These are phyloP conservation scores for Drosophila bipectinata DNA, from an alignment of 1,140 invertebrate species.

Conservation along the genomic window DNA sequence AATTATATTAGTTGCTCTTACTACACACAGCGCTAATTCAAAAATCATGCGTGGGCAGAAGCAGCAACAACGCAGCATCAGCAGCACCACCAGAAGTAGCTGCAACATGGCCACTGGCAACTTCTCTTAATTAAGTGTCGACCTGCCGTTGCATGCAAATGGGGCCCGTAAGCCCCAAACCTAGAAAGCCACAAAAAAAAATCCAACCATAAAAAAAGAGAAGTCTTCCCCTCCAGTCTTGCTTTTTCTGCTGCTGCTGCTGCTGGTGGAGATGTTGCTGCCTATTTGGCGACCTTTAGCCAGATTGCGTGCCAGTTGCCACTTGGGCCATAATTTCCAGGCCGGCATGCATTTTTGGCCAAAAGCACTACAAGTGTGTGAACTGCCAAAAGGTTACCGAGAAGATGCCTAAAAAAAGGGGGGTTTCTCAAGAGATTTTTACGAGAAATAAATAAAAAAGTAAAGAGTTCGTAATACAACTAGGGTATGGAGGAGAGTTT, in stretches of 20 bases:
- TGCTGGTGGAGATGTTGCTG: slow-evolving; percentile 2
- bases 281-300: slow-evolving; percentile 65
- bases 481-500: no score
- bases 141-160: slow-evolving; percentile 67
- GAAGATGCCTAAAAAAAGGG: neutral
- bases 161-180: neutral
- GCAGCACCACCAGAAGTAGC: slow-evolving; percentile 8
- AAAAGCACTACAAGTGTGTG: neutral
- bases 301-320: slow-evolving; percentile 69
- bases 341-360: slow-evolving; percentile 34
- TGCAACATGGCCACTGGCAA: slow-evolving; percentile 68
- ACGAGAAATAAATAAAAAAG: no score
- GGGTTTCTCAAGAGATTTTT: no score
- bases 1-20: slow-evolving; percentile 81
- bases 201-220: slow-evolving; percentile 17
- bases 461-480: no score
- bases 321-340: slow-evolving; percentile 53
- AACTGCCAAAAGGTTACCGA: slow-evolving; percentile 19
- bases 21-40: slow-evolving; percentile 79
- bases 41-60: slow-evolving; percentile 80
- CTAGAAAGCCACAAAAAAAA: slow-evolving; percentile 1
- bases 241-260: slow-evolving; percentile 2
- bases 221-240: neutral
- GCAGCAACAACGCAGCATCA: no score
- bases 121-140: slow-evolving; percentile 81